Evolutionary conservation across 2,113 vertebrate genomes (phyloP), one percentile per base, ranked within the genome.

Genomic region (Campylomormyrus numenius): DNA sequence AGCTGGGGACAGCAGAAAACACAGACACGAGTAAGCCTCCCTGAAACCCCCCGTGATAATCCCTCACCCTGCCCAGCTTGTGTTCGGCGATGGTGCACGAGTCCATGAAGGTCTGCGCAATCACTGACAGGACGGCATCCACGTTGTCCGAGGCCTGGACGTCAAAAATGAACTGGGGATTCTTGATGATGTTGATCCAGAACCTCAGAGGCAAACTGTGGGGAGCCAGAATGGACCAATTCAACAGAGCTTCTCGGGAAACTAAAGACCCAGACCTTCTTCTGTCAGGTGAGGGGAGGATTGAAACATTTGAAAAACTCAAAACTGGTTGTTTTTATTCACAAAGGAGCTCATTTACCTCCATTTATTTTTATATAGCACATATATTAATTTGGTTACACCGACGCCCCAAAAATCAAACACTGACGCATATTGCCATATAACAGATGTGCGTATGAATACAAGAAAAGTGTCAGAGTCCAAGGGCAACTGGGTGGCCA

Each of bases 171-270:
- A 99, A 99, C 95, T 99, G 98, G 0, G 98, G 98, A 91, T 99
- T 99, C 95, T 99, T 99, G 89, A 99, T 97, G 13, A 99, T 98
- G 93, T 99, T 99, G 96, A 99, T 98, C 98, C 98, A 99, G 94
- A 99, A 99, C 86, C 98, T 96, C 90, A 99, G 94, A 0, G 98
- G 98, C 74, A 99, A 95, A 93, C 98, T 99, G 94, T 0, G 8
- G 83, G 85, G 15, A 80, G 5, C 74, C 74, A 42, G 9, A 31
- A 87, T 19, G 11, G 46, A 53, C n/a, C 8, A 50, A 52, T 27
- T 45, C 17, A 53, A 15, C 17, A 0, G 46, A 48, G n/a, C 1
- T n/a, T 86, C 9, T 50, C 0, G 2, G 24, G 46, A 50, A 46
- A 49, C 42, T 13, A 86, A 50, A 6, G 84, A 86, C 17, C 39